phyloP scores from a whole-genome alignment of 2,888 invertebrate species.

The Athalia rosae region DNA sequence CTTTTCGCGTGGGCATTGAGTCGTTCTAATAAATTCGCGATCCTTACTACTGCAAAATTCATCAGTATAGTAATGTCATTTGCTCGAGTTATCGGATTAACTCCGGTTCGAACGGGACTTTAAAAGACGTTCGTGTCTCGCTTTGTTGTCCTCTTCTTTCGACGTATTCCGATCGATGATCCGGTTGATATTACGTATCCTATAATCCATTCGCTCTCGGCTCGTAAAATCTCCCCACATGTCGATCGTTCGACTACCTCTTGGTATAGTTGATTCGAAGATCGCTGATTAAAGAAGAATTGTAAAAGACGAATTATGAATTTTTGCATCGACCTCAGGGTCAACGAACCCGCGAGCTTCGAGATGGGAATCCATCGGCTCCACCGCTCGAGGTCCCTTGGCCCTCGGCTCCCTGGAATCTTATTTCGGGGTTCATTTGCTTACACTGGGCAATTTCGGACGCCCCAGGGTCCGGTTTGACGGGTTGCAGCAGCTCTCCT shows the following conservation, averaged over 20 bases:
- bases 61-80: constrained; percentile 1
- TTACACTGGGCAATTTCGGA: constrained; percentile 31
- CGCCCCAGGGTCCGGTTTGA: constrained; percentile 63
- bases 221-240: neutral
- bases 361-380: constrained; percentile 3
- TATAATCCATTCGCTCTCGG: neutral
- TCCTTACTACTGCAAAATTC: neutral
- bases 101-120: constrained; percentile 38
- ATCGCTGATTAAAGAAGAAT: neutral
- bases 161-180: neutral
- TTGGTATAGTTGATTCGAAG: neutral
- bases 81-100: constrained; percentile 37
- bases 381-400: constrained; percentile 2
- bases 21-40: constrained; percentile 37
- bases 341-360: constrained; percentile 26
- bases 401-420: constrained; percentile 1
- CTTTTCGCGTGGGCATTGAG: neutral
- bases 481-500: constrained; percentile 52
- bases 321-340: constrained; percentile 1
- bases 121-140: neutral
- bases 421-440: constrained; percentile 32
- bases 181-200: neutral
- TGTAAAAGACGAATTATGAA: neutral
- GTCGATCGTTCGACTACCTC: neutral
- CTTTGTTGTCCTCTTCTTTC: constrained; percentile 4